Evolutionary conservation across 2,888 invertebrate genomes (phyloP).

Genomic region (Eupithecia tripunctaria): DNA sequence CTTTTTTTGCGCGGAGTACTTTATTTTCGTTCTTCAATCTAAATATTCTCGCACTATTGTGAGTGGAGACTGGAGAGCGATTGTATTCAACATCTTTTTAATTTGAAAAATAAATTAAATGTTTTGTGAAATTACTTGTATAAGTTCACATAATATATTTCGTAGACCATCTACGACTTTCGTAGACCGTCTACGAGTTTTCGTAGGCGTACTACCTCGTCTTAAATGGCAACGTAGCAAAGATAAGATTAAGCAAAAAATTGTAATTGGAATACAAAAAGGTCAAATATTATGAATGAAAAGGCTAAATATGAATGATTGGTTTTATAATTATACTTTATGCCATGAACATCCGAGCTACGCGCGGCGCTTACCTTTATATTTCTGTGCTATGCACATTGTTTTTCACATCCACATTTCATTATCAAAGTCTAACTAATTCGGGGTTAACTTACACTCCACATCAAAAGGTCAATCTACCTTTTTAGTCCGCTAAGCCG

Average conservation of each 20-base stretch:
- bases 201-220: too few species aligned
- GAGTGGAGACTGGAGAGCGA: neutral
- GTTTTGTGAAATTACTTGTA: too few species aligned
- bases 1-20: neutral
- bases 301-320: neutral
- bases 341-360: too few species aligned
- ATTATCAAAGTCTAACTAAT: neutral
- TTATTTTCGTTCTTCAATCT: neutral
- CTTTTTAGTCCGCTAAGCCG: conserved; percentile 18
- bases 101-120: neutral
- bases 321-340: neutral
- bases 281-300: neutral
- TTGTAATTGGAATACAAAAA: too few species aligned
- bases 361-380: too few species aligned
- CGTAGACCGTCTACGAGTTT: too few species aligned
- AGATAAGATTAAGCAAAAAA: too few species aligned
- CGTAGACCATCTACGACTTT: neutral
- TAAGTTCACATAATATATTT: too few species aligned
- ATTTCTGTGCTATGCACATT: too few species aligned
- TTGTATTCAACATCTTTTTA: neutral
- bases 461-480: conserved; percentile 16
- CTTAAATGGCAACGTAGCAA: too few species aligned
- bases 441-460: neutral
- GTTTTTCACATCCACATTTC: neutral
- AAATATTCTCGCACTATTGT: conserved; percentile 2